Evolutionary conservation across 1,140 invertebrate genomes (phyloP), one percentile per base, ranked within the genome.

Genomic region (Anoplolepis gracilipes): DNA sequence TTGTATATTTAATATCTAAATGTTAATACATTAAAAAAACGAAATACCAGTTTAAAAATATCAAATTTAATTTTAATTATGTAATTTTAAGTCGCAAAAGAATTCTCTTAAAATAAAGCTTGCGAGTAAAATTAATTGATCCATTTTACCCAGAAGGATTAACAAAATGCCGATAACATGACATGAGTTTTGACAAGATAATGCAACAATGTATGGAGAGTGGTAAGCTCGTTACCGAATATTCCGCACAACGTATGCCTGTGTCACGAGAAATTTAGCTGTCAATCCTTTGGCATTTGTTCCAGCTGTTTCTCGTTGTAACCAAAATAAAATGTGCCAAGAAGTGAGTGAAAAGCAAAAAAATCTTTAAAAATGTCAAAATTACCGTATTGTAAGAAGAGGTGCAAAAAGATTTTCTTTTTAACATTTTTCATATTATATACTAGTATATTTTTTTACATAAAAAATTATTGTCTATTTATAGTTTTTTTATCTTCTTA

Each of bases 171-270:
- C 42, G 30, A 79, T 79, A 67, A 30, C 42, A 25, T 25, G 62
- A 64, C 25, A 19, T 25, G 11, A 16, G 22, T 36, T 81, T 81
- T 42, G 64, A 81, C 53, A 53, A 42, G 22, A 33, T 65, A 78
- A 78, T 25, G 33, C 67, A 76, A 72, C 72, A 72, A 67, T 13
- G 59, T 46, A 84, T 49, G 70, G 62, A 69, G 53, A 39, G 76
- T 87, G 39, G 85, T 75, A 75, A 87, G 81, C 85, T 84, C 62
- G 79, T 84, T 87, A 87, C 69, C 61, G 70, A 53, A 67, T 86
- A 84, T 84, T 84, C 61, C 62, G 28, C 30, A 25, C 33, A 25
- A 49, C 42, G 64, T 53, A 62, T 69, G 67, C 25, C 36, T 57
- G 19, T 64, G 30, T 76, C 61, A 76, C 61, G 28, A 53, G 4